Percentiles rank a stretch among this genome's conserved stretches.
Conservation (phyloP, 2,888 invertebrate genomes). For the Nebria salina region DNA sequence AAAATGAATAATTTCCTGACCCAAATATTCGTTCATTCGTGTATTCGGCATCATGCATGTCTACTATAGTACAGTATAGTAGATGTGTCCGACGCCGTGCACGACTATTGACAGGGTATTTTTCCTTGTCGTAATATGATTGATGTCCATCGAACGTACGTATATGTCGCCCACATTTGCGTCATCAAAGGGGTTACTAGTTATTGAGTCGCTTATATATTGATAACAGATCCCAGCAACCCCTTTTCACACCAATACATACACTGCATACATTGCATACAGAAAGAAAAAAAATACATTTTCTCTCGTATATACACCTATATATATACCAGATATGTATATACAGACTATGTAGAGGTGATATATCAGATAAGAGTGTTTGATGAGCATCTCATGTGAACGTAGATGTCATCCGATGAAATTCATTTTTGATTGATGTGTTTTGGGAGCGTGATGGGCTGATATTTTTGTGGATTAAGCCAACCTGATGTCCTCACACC, state of each 20-base stretch:
- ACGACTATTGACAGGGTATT: slow-evolving; percentile 36
- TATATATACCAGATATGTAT: not conserved
- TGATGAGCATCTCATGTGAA: slow-evolving; percentile 24
- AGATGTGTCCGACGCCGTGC: slow-evolving; percentile 1
- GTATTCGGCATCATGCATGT: slow-evolving; percentile 9
- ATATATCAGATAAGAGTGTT: slow-evolving; percentile 9
- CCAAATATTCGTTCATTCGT: slow-evolving; percentile 38
- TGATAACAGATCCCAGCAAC: slow-evolving; percentile 24
- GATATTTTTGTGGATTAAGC: slow-evolving; percentile 41
- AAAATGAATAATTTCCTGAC: slow-evolving; percentile 40
- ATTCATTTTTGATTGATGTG: slow-evolving; percentile 37
- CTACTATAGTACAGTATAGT: not conserved
- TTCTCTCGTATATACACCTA: not conserved
- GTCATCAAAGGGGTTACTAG: slow-evolving; percentile 31
- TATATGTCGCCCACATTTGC: slow-evolving; percentile 13
- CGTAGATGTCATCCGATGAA: slow-evolving; percentile 26
- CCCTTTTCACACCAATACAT: slow-evolving; percentile 4
- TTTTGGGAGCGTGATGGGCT: slow-evolving; percentile 33
- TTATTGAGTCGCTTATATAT: slow-evolving; percentile 37
- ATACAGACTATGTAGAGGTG: slow-evolving; percentile 5
- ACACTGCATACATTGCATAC: not conserved
- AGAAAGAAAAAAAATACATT: not conserved
- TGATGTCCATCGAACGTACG: slow-evolving; percentile 26
- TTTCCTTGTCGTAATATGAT: slow-evolving; percentile 44
- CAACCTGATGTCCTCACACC: not conserved